phyloP scores from a whole-genome alignment of 2,797 vertebrate genomes.

The Sebastes matsubarae region DNA sequence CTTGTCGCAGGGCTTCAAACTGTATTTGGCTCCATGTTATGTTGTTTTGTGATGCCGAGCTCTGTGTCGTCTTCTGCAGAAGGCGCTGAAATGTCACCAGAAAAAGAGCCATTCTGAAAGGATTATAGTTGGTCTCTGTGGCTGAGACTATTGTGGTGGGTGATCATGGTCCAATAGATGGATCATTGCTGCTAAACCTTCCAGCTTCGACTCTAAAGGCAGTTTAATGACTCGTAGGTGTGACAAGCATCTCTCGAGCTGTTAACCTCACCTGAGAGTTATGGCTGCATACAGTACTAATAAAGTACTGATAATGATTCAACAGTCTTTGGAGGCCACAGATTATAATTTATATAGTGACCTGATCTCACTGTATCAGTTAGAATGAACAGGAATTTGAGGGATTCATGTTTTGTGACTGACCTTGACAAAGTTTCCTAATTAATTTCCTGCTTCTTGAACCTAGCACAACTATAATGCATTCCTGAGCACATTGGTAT shows the following conservation, averaged over 20 bases:
- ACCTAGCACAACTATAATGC: neutral
- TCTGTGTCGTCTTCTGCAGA: neutral
- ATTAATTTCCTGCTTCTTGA: neutral
- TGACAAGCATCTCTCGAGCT: neutral
- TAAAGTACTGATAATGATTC: neutral
- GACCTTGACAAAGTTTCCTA: neutral
- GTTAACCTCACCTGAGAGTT: neutral
- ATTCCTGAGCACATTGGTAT: neutral
- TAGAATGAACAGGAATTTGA: neutral
- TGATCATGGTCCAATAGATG: neutral
- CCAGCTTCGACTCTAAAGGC: neutral
- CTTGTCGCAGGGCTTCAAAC: neutral
- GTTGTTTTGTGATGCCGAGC: neutral
- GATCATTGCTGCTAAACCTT: slow-evolving; percentile 24
- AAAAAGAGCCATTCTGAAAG: slow-evolving; percentile 34
- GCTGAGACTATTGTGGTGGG: slow-evolving; percentile 19
- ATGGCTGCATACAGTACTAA: neutral
- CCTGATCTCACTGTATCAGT: neutral
- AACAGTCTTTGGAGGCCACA: neutral
- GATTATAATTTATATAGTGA: neutral
- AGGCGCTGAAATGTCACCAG: slow-evolving; percentile 16
- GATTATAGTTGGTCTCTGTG: slow-evolving; percentile 28
- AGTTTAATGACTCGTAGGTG: neutral
- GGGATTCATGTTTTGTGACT: neutral
- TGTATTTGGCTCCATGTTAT: neutral